Evolutionary conservation across 1,140 invertebrate species (phyloP).

Genomic region (Drosophila ficusphila): DNA sequence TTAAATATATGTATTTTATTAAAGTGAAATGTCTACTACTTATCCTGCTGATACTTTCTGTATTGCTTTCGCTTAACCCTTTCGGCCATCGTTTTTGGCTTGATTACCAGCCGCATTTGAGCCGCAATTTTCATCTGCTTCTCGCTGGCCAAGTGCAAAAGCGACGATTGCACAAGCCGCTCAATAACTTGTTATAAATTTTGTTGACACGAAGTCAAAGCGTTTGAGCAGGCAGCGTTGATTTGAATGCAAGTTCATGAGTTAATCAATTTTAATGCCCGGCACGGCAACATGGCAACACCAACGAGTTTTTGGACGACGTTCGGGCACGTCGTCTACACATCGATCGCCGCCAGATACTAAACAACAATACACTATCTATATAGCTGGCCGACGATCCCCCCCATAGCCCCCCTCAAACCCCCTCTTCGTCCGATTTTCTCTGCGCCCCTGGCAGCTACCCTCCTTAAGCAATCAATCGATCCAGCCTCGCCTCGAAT

Average conservation of each 20-base stretch:
- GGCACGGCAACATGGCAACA: slow-evolving; percentile 18
- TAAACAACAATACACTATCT: not conserved
- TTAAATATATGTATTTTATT: no score
- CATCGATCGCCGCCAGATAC: slow-evolving; percentile 27
- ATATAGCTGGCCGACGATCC: no score
- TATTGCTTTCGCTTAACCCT: slow-evolving; percentile 4
- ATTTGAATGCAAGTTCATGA: slow-evolving; percentile 79
- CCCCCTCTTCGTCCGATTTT: not conserved
- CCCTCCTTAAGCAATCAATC: slow-evolving; percentile 57
- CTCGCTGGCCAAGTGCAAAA: slow-evolving; percentile 45
- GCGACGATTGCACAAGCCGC: slow-evolving; percentile 37
- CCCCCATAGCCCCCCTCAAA: not conserved
- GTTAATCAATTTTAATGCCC: slow-evolving; percentile 77
- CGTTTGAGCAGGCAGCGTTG: slow-evolving; percentile 68
- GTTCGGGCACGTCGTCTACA: slow-evolving; percentile 30
- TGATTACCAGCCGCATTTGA: slow-evolving; percentile 7
- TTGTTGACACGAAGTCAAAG: slow-evolving; percentile 77
- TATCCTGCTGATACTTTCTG: not conserved
- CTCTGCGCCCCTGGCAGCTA: not conserved
- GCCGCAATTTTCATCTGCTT: slow-evolving; percentile 40
- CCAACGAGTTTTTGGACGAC: slow-evolving; percentile 1
- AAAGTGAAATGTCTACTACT: not conserved
- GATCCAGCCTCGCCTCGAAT: slow-evolving; percentile 60
- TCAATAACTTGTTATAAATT: slow-evolving; percentile 71
- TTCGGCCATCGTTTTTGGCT: not conserved